Conservation (phyloP, 1,140 invertebrate genomes). For the Aphaenogaster floridana region DNA sequence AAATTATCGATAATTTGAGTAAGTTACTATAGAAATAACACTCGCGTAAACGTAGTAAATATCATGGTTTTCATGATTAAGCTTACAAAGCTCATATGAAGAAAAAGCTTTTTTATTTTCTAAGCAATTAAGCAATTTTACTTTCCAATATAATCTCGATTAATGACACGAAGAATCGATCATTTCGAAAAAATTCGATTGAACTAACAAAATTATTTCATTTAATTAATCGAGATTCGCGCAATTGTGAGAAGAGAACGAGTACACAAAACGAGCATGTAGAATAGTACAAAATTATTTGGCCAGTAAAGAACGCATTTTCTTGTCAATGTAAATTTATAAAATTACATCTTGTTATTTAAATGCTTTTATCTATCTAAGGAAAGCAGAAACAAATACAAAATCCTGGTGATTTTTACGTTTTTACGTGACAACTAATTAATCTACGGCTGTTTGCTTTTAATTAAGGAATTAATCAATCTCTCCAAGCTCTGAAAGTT, state of each 20-base stretch:
- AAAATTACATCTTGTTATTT: neutral
- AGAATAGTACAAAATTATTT: neutral
- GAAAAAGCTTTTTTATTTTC: neutral
- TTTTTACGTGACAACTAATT: slow-evolving; percentile 35
- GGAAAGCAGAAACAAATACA: neutral
- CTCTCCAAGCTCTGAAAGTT: neutral
- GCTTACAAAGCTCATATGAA: neutral
- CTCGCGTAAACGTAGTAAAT: no score
- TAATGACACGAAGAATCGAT: neutral
- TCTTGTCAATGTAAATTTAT: neutral
- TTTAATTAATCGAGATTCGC: neutral
- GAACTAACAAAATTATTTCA: neutral
- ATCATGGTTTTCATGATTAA: neutral
- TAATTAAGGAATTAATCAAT: slow-evolving; percentile 59
- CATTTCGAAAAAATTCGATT: neutral
- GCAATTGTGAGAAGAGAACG: neutral
- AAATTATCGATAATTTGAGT: no score
- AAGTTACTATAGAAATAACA: no score
- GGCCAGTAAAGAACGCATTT: neutral
- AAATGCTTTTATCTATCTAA: neutral
- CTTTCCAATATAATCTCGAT: neutral
- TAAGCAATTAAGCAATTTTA: neutral
- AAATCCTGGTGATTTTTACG: neutral
- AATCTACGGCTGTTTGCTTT: slow-evolving; percentile 54
- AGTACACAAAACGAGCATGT: neutral